Conservation (phyloP, 1,140 invertebrate genomes). For the Saxidomus purpurata region DNA sequence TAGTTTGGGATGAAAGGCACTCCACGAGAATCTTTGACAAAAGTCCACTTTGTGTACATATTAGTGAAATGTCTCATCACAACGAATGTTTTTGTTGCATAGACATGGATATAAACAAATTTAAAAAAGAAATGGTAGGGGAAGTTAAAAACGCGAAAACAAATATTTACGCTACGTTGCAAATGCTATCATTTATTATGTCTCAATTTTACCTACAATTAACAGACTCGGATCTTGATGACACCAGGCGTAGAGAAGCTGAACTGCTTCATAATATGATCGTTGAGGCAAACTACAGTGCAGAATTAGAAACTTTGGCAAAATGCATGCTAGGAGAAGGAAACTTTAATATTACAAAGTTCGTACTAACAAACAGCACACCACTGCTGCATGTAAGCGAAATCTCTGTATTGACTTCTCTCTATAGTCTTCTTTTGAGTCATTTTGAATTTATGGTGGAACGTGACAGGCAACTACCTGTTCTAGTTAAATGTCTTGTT, state of each 20-base stretch:
- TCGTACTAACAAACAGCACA: background rate
- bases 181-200: background rate
- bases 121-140: background rate
- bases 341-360: background rate
- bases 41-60: background rate
- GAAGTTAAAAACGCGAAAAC: background rate
- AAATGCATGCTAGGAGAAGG: constrained; percentile 1
- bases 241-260: background rate
- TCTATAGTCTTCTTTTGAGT: background rate
- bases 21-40: background rate
- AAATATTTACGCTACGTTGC: background rate
- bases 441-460: background rate
- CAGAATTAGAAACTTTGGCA: background rate
- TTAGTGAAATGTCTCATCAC: background rate
- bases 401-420: background rate
- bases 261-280: background rate
- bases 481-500: background rate
- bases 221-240: background rate
- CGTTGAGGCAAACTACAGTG: background rate
- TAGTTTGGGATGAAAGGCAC: background rate
- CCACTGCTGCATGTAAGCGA: background rate
- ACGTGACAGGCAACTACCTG: background rate
- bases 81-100: background rate
- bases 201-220: background rate
- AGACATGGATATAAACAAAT: background rate